Evolutionary conservation across 2,797 vertebrate genomes (phyloP).

Genomic region (Macropodus opercularis): DNA sequence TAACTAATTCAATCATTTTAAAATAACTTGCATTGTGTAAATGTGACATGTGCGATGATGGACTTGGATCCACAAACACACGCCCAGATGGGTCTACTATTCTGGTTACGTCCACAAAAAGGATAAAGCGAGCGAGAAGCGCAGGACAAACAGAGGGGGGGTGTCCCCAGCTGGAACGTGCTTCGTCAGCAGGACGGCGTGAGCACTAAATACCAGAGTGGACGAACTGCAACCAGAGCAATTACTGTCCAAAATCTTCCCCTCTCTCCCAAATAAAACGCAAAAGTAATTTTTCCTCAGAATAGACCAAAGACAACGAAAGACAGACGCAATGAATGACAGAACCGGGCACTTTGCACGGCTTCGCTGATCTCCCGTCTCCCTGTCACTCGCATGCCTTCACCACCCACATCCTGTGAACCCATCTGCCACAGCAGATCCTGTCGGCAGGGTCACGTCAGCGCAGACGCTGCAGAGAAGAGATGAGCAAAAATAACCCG

Average conservation of each 20-base stretch:
- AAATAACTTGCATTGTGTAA: no score
- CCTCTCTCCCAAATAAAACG: background rate
- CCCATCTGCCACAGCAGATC: slow-evolving; percentile 35
- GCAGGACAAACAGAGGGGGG: slow-evolving; percentile 20
- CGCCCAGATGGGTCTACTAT: no score
- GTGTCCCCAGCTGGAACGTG: slow-evolving; percentile 31
- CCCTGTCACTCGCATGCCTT: background rate
- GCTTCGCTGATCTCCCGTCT: background rate
- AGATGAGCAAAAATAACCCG: slow-evolving; percentile 9
- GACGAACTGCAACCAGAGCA: slow-evolving; percentile 43
- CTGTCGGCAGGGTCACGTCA: slow-evolving; percentile 16
- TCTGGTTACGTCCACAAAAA: no score
- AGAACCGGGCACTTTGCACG: slow-evolving; percentile 24
- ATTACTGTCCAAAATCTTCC: slow-evolving; percentile 33
- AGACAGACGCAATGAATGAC: background rate
- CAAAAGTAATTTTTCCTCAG: background rate
- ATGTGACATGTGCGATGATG: no score
- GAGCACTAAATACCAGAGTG: slow-evolving; percentile 47
- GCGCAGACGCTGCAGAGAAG: slow-evolving; percentile 14
- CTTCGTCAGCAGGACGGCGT: slow-evolving; percentile 54
- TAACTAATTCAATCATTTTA: no score
- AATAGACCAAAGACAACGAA: slow-evolving; percentile 13
- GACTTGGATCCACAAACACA: no score
- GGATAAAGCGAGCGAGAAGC: background rate
- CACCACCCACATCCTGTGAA: slow-evolving; percentile 28